Evolutionary conservation across 2,888 invertebrate genomes (phyloP).

Genomic region (Cephus sareptanus): DNA sequence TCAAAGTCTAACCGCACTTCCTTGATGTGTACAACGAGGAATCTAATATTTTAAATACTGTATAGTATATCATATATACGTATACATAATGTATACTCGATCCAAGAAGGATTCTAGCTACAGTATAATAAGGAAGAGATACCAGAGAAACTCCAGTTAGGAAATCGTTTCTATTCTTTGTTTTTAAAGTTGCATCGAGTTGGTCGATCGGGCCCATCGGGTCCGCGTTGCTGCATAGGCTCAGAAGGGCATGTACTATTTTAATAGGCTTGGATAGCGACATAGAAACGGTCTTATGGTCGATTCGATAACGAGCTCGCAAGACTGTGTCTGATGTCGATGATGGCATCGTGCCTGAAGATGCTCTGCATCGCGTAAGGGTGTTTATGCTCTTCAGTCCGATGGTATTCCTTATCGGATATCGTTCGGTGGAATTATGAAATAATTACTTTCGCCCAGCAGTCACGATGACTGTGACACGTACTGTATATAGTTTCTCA

Average conservation of each 20-base stretch:
- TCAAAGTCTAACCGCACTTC: no score
- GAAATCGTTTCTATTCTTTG: neutral
- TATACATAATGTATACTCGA: no score
- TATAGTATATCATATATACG: no score
- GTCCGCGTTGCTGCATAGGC: neutral
- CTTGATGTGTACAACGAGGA: neutral
- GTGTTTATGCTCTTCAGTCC: neutral
- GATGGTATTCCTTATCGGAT: neutral
- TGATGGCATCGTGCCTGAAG: neutral
- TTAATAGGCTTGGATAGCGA: constrained; percentile 36
- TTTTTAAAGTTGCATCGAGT: neutral
- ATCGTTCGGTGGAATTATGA: constrained; percentile 32
- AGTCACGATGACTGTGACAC: neutral
- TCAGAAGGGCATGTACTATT: constrained; percentile 23
- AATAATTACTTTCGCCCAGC: neutral
- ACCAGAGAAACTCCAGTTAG: neutral
- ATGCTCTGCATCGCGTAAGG: neutral
- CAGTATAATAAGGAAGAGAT: neutral
- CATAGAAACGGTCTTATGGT: constrained; percentile 35
- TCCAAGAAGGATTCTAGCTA: neutral
- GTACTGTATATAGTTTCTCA: neutral
- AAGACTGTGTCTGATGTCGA: neutral
- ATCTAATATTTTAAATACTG: no score
- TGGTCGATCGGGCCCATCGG: neutral
- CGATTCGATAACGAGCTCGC: constrained; percentile 20